Evolutionary conservation across 2,888 invertebrate species (phyloP).

Genomic region (Iselma pallidipennis): DNA sequence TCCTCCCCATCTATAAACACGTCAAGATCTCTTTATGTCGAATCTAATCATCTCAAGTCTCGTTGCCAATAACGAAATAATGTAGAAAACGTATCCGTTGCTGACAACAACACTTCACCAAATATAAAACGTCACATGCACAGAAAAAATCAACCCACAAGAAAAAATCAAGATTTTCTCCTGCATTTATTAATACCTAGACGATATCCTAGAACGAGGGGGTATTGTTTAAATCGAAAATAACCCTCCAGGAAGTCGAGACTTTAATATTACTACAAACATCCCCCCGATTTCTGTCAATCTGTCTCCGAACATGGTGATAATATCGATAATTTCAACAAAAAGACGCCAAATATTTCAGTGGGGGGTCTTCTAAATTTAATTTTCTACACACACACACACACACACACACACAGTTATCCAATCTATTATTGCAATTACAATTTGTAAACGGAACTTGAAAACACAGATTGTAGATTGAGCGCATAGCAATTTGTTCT

Average conservation of each 20-base stretch:
- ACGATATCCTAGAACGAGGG: not conserved
- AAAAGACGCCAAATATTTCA: not conserved
- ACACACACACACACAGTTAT: no score
- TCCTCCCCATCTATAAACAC: not conserved
- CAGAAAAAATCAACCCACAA: not conserved
- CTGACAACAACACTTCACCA: not conserved
- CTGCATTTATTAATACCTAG: not conserved
- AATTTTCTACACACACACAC: no score
- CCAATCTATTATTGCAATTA: not conserved
- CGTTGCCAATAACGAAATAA: not conserved
- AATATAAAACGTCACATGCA: not conserved
- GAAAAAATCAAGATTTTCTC: not conserved
- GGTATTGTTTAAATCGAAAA: not conserved
- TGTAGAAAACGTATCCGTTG: not conserved
- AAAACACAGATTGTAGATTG: no score
- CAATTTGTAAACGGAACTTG: no score
- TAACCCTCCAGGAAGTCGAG: not conserved
- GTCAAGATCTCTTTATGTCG: not conserved
- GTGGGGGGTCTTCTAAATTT: not conserved
- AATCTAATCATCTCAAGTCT: not conserved
- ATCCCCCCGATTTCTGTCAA: not conserved
- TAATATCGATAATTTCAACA: not conserved
- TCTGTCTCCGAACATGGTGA: not conserved
- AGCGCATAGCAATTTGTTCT: no score
- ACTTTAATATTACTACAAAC: constrained; percentile 1